Evolutionary conservation across 1,140 invertebrate genomes (phyloP).

Genomic region (Halesus radiatus): DNA sequence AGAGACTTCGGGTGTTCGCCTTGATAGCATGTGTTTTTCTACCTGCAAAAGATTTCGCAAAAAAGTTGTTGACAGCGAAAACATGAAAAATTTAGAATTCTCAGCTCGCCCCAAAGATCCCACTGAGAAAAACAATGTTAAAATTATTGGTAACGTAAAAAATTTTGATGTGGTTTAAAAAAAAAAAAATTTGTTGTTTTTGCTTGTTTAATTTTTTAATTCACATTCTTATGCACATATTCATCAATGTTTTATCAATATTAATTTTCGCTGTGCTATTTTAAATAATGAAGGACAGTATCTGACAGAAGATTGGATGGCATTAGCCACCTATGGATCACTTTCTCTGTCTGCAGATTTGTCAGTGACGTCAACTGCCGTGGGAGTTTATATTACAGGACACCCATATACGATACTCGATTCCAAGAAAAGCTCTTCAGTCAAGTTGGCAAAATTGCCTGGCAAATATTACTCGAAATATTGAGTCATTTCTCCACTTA

Average conservation of each 20-base stretch:
- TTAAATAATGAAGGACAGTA: neutral
- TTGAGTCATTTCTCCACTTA: neutral
- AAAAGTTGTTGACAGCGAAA: slow-evolving; percentile 44
- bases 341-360: slow-evolving; percentile 1
- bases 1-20: neutral
- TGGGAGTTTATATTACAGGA: slow-evolving; percentile 9
- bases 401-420: slow-evolving; percentile 25
- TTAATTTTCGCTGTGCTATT: neutral
- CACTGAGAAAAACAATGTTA: neutral
- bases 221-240: too few relatives aligned
- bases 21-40: slow-evolving; percentile 45
- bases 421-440: neutral
- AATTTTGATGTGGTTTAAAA: slow-evolving; percentile 2
- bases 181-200: too few relatives aligned
- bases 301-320: neutral
- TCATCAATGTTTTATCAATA: neutral
- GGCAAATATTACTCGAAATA: slow-evolving; percentile 21
- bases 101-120: neutral
- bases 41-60: slow-evolving; percentile 45
- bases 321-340: slow-evolving; percentile 4
- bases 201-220: too few relatives aligned
- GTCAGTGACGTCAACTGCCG: slow-evolving; percentile 29
- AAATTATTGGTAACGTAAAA: neutral
- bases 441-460: slow-evolving; percentile 1
- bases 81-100: slow-evolving; percentile 30